Base-by-base conservation (phyloP, 1,140 invertebrate genomes). In the Eufriesea mexicana region DNA sequence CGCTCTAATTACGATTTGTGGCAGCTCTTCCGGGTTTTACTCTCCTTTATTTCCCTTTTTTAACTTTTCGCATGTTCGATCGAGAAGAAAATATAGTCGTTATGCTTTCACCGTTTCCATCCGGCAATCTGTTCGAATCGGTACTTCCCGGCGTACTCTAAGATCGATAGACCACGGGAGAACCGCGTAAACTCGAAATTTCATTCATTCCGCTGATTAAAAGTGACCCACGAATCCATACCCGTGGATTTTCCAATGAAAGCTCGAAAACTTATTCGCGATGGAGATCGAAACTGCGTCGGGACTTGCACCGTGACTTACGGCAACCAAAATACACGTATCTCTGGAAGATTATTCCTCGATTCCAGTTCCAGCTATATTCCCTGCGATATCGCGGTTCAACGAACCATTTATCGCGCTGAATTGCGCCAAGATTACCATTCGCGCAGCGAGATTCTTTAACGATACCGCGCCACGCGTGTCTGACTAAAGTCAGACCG, bases 151-250 rank as follows among this genome's bases (percentile, higher is more conserved):
- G 23, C 28, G 42, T 35, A 59, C 28, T 78, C 5, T 6, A 47
- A 54, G 76, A 70, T 70, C n/a, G 35, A 70, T 55, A 67, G 51
- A 49, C 7, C 66, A 4, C 42, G n/a, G 25, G 23, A 70, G 20
- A 20, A 18, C 35, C 47, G 25, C 16, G 49, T 45, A 14, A 72
- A 42, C 25, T 49, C 28, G 28, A 79, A 62, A 79, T 73, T 79
- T 62, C 57, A 62, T 79, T 72, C 61, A 62, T 62, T 25, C 8
- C 28, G 14, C 10, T 62, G 47, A 79, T 79, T 79, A 73, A 73
- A 73, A 28, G 57, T 25, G 12, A n/a, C 49, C 10, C n/a, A 5
- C 2, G 55, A 20, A 42, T 74, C 28, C 25, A 23, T 35, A 51
- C 54, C n/a, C 55, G 1, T 47, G n/a, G 66, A 66, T 79, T 62